A percentile compares a stretch with the other conserved stretches of the same genome.
Conservation (phyloP, 2,113 vertebrate species). For the Isurus oxyrinchus region DNA sequence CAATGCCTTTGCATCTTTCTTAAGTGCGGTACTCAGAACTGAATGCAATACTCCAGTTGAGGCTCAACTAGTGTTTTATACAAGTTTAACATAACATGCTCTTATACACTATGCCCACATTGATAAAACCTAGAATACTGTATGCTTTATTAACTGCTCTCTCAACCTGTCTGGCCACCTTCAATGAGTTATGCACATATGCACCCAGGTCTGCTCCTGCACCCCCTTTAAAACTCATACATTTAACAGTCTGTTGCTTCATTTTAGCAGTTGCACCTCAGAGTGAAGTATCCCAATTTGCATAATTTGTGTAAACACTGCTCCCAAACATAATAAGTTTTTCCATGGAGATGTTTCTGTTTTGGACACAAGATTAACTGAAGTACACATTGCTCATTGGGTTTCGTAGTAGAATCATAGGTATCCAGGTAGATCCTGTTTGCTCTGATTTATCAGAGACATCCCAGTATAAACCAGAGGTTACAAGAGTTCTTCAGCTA, state of each 20-base stretch:
- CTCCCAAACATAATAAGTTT: not conserved
- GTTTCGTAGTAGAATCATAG: not conserved
- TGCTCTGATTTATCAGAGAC: not conserved
- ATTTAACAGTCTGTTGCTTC: not conserved
- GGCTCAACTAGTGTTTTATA: too few species aligned
- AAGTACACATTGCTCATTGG: not conserved
- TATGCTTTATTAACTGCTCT: too few species aligned
- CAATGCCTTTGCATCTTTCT: too few species aligned
- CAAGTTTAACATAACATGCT: too few species aligned
- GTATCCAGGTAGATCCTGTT: not conserved
- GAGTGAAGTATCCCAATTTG: not conserved
- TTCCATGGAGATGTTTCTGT: not conserved
- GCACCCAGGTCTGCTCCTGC: too few species aligned
- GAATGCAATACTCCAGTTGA: too few species aligned
- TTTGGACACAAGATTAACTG: not conserved
- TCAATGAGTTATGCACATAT: too few species aligned
- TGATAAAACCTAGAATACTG: too few species aligned
- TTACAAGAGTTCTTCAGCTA: not conserved
- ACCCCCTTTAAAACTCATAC: not conserved
- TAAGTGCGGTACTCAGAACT: too few species aligned
- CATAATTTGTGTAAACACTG: not conserved
- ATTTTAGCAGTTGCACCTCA: not conserved
- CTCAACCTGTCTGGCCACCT: too few species aligned
- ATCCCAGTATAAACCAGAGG: not conserved
- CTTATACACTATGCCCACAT: too few species aligned